Evolutionary conservation across 2,113 vertebrate species (phyloP).

Genomic region (Lagopus leucura): DNA sequence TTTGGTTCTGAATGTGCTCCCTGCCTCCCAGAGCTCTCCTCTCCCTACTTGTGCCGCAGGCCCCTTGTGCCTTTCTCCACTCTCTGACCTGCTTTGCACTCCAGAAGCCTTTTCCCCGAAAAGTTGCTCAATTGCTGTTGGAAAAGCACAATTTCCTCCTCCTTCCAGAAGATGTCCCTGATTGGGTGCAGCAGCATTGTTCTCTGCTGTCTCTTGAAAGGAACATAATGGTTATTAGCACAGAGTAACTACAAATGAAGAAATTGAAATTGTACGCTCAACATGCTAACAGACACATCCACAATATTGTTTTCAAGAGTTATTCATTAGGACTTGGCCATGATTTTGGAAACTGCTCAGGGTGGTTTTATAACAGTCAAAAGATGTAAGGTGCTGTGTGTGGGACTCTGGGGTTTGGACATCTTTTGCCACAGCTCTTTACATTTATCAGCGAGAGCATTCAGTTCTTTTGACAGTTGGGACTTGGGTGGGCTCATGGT

Average conservation of each 20-base stretch:
- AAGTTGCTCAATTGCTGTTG: slow-evolving; percentile 49
- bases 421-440: slow-evolving; percentile 40
- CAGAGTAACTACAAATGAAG: background rate
- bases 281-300: slow-evolving; percentile 31
- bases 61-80: background rate
- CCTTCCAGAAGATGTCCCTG: background rate
- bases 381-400: slow-evolving; percentile 42
- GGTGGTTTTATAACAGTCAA: slow-evolving; percentile 34
- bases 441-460: slow-evolving; percentile 25
- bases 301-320: slow-evolving; percentile 44
- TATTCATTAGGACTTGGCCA: slow-evolving; percentile 42
- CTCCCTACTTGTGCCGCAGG: background rate
- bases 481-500: slow-evolving; percentile 61
- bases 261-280: slow-evolving; percentile 12
- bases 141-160: slow-evolving; percentile 19
- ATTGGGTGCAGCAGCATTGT: slow-evolving; percentile 24
- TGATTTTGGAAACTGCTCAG: slow-evolving; percentile 57
- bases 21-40: background rate
- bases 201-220: slow-evolving; percentile 45
- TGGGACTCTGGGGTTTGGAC: slow-evolving; percentile 40
- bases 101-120: background rate
- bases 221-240: slow-evolving; percentile 20
- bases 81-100: slow-evolving; percentile 10
- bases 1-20: background rate
- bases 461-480: slow-evolving; percentile 48